phyloP scores from a whole-genome alignment of 1,140 invertebrate species.

The Babylonia areolata region DNA sequence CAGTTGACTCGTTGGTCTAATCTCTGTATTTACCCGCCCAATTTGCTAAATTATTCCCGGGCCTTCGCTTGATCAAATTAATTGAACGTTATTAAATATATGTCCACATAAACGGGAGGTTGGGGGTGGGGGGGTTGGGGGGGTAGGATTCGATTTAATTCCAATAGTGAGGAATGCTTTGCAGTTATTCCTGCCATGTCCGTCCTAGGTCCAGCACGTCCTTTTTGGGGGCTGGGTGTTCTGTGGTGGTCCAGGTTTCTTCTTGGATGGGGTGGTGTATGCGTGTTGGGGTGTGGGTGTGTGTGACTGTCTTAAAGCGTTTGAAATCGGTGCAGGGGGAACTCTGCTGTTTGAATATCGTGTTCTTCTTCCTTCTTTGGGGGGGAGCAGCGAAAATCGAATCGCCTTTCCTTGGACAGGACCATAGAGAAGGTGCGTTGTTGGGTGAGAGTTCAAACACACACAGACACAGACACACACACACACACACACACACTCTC shows the following conservation, averaged over 20 bases:
- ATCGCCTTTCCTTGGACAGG: too few relatives aligned
- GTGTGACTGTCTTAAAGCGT: background rate
- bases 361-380: too few relatives aligned
- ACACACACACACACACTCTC: too few relatives aligned
- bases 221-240: background rate
- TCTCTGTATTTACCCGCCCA: slow-evolving; percentile 42
- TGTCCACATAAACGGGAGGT: slow-evolving; percentile 44
- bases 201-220: slow-evolving; percentile 2
- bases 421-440: too few relatives aligned
- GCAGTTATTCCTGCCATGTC: slow-evolving; percentile 20
- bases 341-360: too few relatives aligned
- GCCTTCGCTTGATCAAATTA: slow-evolving; percentile 39
- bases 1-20: slow-evolving; percentile 26
- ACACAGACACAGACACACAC: too few relatives aligned
- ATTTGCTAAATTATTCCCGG: slow-evolving; percentile 41
- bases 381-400: too few relatives aligned
- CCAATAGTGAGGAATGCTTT: slow-evolving; percentile 27
- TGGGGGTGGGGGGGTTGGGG: too few relatives aligned
- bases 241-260: background rate
- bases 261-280: too few relatives aligned
- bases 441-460: too few relatives aligned
- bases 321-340: too few relatives aligned
- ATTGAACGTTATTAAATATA: slow-evolving; percentile 45
- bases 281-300: background rate
- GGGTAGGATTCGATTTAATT: slow-evolving; percentile 43